phyloP scores from a whole-genome alignment of 2,888 invertebrate species.

The Autographa pulchrina region DNA sequence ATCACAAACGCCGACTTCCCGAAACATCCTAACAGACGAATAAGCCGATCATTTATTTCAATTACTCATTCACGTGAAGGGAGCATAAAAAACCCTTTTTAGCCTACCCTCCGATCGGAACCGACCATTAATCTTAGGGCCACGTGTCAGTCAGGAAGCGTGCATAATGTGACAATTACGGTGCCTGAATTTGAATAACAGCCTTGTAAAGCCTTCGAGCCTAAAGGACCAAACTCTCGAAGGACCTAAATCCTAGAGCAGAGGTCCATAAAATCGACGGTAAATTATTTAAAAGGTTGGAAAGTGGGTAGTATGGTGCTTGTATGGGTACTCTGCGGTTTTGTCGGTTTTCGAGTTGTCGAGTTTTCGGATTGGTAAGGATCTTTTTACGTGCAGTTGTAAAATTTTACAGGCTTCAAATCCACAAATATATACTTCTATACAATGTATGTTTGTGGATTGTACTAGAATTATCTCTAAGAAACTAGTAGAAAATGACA shows the following conservation, averaged over 20 bases:
- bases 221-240: conserved; percentile 22
- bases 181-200: conserved; percentile 55
- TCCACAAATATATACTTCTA: conserved; percentile 12
- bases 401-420: conserved; percentile 35
- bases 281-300: conserved; percentile 70
- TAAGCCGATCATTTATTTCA: conserved; percentile 63
- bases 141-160: conserved; percentile 60
- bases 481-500: too few relatives aligned
- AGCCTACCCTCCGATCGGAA: conserved; percentile 52
- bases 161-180: conserved; percentile 67
- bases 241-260: conserved; percentile 38
- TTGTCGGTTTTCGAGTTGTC: conserved; percentile 29
- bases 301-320: conserved; percentile 50
- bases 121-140: conserved; percentile 63
- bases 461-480: too few relatives aligned
- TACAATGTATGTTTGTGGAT: conserved; percentile 3
- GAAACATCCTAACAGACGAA: conserved; percentile 44
- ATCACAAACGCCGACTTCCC: conserved; percentile 57
- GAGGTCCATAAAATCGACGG: conserved; percentile 60
- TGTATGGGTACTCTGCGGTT: conserved; percentile 39
- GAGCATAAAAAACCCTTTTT: conserved; percentile 59
- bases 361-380: conserved; percentile 32
- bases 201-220: conserved; percentile 16
- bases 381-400: conserved; percentile 38
- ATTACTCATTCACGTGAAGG: conserved; percentile 59